Base-by-base conservation (phyloP, 2,888 invertebrate species). In the Himalopsyche anomala region DNA sequence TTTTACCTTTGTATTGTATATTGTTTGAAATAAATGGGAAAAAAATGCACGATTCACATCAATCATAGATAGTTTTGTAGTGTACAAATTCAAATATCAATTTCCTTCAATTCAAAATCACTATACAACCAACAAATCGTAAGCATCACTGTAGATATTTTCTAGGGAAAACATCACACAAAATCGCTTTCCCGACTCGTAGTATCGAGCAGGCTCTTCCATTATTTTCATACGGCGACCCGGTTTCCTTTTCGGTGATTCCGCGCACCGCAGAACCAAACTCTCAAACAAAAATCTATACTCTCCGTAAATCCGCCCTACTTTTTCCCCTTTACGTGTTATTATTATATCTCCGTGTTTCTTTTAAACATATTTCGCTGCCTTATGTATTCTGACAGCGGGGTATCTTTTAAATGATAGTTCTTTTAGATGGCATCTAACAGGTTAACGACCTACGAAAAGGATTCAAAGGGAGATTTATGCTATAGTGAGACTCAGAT, bases 381-480 rank as follows among this genome's bases (percentile, higher is more conserved):
- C 62, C 62, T 62, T 62, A 28, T n/a, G 51, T 51, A 51, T 28
- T 62, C 19, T 9, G 62, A 9, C 62, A 19, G 62, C 62, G 19
- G 19, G 62, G 62, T 62, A 62, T 62, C 62, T 62, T 28, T 62
- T 62, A 28, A 62, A 62, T 62, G 62, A 62, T 62, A 62, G 62
- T 62, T n/a, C 19, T 19, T 28, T n/a, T 62, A 62, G 62, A 28
- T 62, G 62, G 62, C 62, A 19, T n/a, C 19, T 62, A 62, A 62
- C 62, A 62, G 62, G 62, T 62, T 62, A 62, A 62, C 62, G 62
- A 19, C 62, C 62, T n/a, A 8, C 19, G 11, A 62, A 62, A 62
- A 19, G 12, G 15, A 51, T 51, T 15, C 51, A 51, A 15, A 51
- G 15, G 15, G 12, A 51, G 51, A 51, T 51, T 51, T 51, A 51